A percentile compares a stretch with the other conserved stretches of the same genome.
These are phyloP conservation scores for Coenobita brevimanus DNA, from an alignment of 1,140 invertebrate species.

Conservation along the genomic window DNA sequence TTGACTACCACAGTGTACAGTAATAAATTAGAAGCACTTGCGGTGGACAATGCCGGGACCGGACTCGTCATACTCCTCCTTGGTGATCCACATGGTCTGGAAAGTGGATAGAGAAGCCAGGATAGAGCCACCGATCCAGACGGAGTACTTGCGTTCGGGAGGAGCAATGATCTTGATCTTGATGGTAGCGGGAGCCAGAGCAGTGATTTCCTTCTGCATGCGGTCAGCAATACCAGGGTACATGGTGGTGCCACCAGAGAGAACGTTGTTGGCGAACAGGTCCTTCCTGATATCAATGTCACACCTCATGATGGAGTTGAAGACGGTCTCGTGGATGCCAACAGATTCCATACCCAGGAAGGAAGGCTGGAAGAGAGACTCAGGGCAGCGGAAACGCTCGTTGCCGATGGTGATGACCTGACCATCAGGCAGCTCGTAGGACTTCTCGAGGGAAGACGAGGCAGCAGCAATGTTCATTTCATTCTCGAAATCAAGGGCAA, in stretches of 20 bases:
- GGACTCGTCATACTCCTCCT: slow-evolving; percentile 58
- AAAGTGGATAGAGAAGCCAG: slow-evolving; percentile 58
- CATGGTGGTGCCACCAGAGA: slow-evolving; percentile 85
- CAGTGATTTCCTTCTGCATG: slow-evolving; percentile 92
- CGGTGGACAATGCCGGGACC: slow-evolving; percentile 74
- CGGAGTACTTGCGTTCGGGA: slow-evolving; percentile 61
- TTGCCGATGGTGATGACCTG: slow-evolving; percentile 97
- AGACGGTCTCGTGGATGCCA: slow-evolving; percentile 87
- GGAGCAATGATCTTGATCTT: slow-evolving; percentile 75
- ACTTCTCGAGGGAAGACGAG: too few relatives aligned
- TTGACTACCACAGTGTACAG: too few relatives aligned
- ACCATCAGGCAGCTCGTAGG: slow-evolving; percentile 77
- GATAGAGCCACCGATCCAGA: slow-evolving; percentile 63
- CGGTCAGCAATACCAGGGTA: slow-evolving; percentile 89
- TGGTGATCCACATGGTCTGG: slow-evolving; percentile 59
- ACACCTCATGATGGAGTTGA: slow-evolving; percentile 80
- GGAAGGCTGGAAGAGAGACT: slow-evolving; percentile 87
- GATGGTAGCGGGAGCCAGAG: slow-evolving; percentile 87
- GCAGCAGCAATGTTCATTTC: too few relatives aligned
- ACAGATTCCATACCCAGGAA: slow-evolving; percentile 86
- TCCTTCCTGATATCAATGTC: slow-evolving; percentile 74
- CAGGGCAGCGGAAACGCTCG: slow-evolving; percentile 90
- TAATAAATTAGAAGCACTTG: slow-evolving; percentile 80
- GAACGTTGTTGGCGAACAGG: slow-evolving; percentile 85
- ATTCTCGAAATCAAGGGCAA: too few relatives aligned